Evolutionary conservation across 2,888 invertebrate species (phyloP), one percentile per base, ranked within the genome.

Genomic region (Apotomis betuletana): DNA sequence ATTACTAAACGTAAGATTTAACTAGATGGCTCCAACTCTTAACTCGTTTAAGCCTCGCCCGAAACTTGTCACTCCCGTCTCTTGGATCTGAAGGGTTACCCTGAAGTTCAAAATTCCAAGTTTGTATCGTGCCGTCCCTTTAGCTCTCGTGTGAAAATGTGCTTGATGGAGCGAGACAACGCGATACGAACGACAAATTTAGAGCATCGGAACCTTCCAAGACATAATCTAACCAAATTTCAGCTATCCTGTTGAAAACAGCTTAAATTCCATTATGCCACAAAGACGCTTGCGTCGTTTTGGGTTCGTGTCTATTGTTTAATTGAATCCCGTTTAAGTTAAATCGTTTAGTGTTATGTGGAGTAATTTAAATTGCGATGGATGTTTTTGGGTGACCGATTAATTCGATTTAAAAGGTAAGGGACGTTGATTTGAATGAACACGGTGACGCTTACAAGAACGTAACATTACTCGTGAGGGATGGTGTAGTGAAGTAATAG

Each of bases 1-100:
- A 55, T 68, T 46, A 69, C 54, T 55, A 68, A 69, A 61, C 44
- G 61, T n/a, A 41, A 59, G 59, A 61, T 44, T 69, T 61, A 68
- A 69, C 68, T 61, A 55, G 44, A 61, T 12, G 27, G 12, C 59
- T 44, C 64, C 36, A 69, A 69, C 61, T 61, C 13, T 12, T 61
- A 69, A 69, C 61, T 69, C 68, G 36, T 61, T 69, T 69, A 69
- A 55, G 44, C 5, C 44, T 15, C 10, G 3, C 52, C 67, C 68
- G 13, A 61, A 69, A 69, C 68, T 61, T 61, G 44, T 55, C 68
- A 61, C 54, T 54, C 52, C 27, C 41, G 27, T 10, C 15, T 54
- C 54, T 54, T 69, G 36, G 44, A 44, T 59, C 59, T 9, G 41
- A 38, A 27, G 27, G 27, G 27, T 27, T 27, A 27, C 27, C 27